Conservation (phyloP, 2,888 invertebrate species). For the Ophonus ardosiacus region DNA sequence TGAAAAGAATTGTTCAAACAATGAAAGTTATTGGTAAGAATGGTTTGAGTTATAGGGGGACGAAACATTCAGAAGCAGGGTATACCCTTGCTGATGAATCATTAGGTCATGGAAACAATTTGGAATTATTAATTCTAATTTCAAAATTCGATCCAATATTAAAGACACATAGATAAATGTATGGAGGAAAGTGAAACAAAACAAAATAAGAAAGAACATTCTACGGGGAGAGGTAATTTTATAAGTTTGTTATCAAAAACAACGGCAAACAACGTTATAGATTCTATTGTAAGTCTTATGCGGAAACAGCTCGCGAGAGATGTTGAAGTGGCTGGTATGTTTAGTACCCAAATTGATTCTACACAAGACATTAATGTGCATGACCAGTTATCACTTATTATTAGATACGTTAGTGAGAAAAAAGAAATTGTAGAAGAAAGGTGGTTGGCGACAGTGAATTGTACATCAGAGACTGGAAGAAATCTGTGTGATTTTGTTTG, state of each 20-base stretch:
- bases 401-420: conserved; percentile 58
- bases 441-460: no score
- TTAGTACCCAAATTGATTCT: not conserved
- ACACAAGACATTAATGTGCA: conserved; percentile 37
- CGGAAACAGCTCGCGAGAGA: not conserved
- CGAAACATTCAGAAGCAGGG: not conserved
- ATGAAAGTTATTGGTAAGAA: conserved; percentile 25
- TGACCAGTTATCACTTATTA: conserved; percentile 56
- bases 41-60: not conserved
- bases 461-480: no score
- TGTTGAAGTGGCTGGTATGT: conserved; percentile 28
- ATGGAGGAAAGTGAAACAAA: not conserved
- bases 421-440: no score
- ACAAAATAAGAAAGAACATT: not conserved
- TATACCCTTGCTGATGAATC: not conserved
- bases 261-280: conserved; percentile 3
- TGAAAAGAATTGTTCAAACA: conserved; percentile 1
- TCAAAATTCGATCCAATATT: conserved; percentile 1
- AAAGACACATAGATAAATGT: no score
- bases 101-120: conserved; percentile 45
- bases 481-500: no score
- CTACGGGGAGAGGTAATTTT: not conserved
- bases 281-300: not conserved
- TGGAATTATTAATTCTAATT: conserved; percentile 5
- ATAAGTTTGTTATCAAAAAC: conserved; percentile 37